These are phyloP conservation scores for Ictalurus furcatus DNA, from an alignment of 2,113 vertebrate genomes.

Conservation along the genomic window DNA sequence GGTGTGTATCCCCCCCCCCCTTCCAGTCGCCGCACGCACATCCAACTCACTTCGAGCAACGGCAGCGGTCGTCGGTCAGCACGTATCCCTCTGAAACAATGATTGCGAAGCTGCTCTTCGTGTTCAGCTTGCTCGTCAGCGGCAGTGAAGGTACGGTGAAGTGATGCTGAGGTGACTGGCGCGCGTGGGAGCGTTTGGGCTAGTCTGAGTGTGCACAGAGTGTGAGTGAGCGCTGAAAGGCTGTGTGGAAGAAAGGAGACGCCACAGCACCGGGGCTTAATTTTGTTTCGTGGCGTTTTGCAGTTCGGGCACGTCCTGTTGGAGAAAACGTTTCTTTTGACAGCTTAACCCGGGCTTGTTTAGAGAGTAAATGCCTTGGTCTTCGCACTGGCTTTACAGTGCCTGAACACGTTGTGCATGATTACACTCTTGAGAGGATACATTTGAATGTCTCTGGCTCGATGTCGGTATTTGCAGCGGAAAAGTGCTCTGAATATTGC, in stretches of 20 bases:
- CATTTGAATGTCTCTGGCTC: background rate
- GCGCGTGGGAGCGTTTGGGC: background rate
- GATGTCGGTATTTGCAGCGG: background rate
- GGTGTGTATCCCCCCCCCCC: background rate
- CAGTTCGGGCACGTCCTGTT: slow-evolving; percentile 75
- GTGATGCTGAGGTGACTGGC: slow-evolving; percentile 20
- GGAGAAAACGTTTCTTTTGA: slow-evolving; percentile 52
- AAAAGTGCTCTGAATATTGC: background rate
- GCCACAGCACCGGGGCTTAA: slow-evolving; percentile 59
- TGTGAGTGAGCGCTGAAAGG: slow-evolving; percentile 11
- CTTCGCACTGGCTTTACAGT: slow-evolving; percentile 33
- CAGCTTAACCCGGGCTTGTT: slow-evolving; percentile 36
- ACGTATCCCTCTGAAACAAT: slow-evolving; percentile 60
- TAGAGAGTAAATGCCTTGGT: slow-evolving; percentile 1
- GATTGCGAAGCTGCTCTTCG: slow-evolving; percentile 68
- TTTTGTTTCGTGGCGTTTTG: slow-evolving; percentile 72
- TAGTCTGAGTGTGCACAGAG: background rate
- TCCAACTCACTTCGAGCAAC: slow-evolving; percentile 52
- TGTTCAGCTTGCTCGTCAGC: slow-evolving; percentile 75
- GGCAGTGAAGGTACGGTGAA: slow-evolving; percentile 69
- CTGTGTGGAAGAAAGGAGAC: slow-evolving; percentile 37
- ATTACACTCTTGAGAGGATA: background rate
- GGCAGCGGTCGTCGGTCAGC: slow-evolving; percentile 60
- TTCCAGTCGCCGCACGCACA: slow-evolving; percentile 24
- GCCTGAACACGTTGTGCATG: background rate